Evolutionary conservation across 2,888 invertebrate species (phyloP), one percentile per base, ranked within the genome.

Genomic region (Yponomeuta evonymella): DNA sequence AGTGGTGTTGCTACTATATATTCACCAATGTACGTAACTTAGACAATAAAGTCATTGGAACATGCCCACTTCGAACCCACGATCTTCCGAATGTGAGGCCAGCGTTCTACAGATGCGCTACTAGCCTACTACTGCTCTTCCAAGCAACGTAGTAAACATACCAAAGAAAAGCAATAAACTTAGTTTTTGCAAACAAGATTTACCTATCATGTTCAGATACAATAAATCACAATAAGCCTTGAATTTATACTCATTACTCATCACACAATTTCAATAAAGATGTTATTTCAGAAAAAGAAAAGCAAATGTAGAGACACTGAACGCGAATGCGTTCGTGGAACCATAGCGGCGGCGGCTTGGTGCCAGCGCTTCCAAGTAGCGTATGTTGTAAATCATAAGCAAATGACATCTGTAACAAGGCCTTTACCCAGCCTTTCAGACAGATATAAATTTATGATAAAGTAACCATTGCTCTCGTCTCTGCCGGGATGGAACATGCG

Each of bases 341-440:
- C 51, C 51, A 6, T 51, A 51, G 51, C 51, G 51, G 51, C 51
- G 51, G 51, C 11, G 51, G 36, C 36, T 36, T 51, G 10, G 6
- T 9, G 10, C 6, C 51, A 12, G 51, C 51, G 51, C 11, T 64
- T 23, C n/a, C 79, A 79, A 81, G 81, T 79, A 80, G 78, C 79
- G 72, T 73, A 78, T 76, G 79, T 29, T 64, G 75, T 84, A 85
- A 83, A 83, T 83, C 83, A 84, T 81, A 80, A 77, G 75, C 77
- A 48, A 83, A 83, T 81, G 82, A 82, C 81, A 78, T 79, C 77
- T 70, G 67, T 68, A 48, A 68, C 66, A 66, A 66, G 23, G 66
- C 33, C 36, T 36, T 66, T 15, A 30, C 66, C 48, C 68, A 48
- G 29, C 51, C 67, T 67, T 48, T 48, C 43, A 23, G 15, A 33